Percentiles rank a stretch among this genome's conserved stretches.
phyloP scores from a whole-genome alignment of 2,888 invertebrate species.

The Acutogordius australiensis region DNA sequence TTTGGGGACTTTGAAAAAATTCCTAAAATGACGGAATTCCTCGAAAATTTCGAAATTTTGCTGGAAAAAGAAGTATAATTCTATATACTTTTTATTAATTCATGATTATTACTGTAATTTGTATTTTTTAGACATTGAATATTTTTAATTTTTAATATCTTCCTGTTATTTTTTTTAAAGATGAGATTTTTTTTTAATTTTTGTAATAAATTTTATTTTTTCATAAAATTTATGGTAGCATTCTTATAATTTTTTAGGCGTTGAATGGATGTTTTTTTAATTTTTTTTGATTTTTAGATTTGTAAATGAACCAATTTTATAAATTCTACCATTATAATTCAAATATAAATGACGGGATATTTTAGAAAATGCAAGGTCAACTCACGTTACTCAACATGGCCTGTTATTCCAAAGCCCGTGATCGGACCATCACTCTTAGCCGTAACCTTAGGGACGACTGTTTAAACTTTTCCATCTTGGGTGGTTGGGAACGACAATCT shows the following conservation, averaged over 20 bases:
- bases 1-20: conserved; percentile 89
- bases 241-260: no score
- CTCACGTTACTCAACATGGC: conserved; percentile 57
- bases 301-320: no score
- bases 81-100: neutral
- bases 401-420: conserved; percentile 76
- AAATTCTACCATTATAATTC: no score
- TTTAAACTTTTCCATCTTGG: conserved; percentile 64
- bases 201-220: no score
- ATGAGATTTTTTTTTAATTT: neutral
- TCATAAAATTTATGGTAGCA: no score
- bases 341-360: no score
- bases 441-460: conserved; percentile 63
- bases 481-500: conserved; percentile 63
- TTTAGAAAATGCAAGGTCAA: conserved; percentile 42
- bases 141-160: conserved; percentile 9
- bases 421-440: conserved; percentile 61
- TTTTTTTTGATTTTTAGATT: no score
- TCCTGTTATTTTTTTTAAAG: neutral
- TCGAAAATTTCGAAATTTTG: conserved; percentile 60
- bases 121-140: no score
- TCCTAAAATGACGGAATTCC: conserved; percentile 73
- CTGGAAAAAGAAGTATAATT: conserved; percentile 37
- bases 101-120: neutral
- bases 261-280: no score